Evolutionary conservation across 2,888 invertebrate genomes (phyloP).

Genomic region (Calameuta pallipes): DNA sequence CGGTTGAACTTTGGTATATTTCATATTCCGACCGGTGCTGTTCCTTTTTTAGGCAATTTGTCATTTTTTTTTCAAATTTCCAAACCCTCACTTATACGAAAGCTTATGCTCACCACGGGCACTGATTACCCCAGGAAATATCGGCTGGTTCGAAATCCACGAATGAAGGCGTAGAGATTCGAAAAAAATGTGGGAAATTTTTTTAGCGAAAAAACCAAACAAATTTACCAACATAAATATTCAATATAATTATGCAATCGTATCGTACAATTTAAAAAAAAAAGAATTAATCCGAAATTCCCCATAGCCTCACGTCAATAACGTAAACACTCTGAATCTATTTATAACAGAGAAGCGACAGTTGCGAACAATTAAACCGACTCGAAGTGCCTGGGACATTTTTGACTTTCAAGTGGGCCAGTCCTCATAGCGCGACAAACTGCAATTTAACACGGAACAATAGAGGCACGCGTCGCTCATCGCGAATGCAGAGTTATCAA

Average conservation of each 20-base stretch:
- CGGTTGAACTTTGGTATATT: background rate
- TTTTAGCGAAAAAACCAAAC: too few species aligned
- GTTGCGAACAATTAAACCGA: background rate
- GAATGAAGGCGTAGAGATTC: too few species aligned
- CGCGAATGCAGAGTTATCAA: slow-evolving; percentile 19
- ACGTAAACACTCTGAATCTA: background rate
- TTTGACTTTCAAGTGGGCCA: slow-evolving; percentile 26
- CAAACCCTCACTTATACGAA: background rate
- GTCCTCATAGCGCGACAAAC: slow-evolving; percentile 21
- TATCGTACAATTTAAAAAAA: too few species aligned
- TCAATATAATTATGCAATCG: too few species aligned
- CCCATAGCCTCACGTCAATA: too few species aligned
- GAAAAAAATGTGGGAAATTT: too few species aligned
- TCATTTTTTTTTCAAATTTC: background rate
- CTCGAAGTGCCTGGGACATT: slow-evolving; percentile 5
- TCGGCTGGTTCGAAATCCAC: too few species aligned
- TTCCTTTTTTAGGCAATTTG: background rate
- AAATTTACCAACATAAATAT: too few species aligned
- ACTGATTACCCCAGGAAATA: background rate
- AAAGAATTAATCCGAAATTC: too few species aligned
- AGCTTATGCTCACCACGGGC: background rate
- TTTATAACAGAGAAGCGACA: background rate
- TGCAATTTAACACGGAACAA: slow-evolving; percentile 33
- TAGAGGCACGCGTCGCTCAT: slow-evolving; percentile 25
- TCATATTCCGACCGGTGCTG: background rate